Base-by-base conservation (phyloP, 2,113 vertebrate species). In the Actenoides hombroni region DNA sequence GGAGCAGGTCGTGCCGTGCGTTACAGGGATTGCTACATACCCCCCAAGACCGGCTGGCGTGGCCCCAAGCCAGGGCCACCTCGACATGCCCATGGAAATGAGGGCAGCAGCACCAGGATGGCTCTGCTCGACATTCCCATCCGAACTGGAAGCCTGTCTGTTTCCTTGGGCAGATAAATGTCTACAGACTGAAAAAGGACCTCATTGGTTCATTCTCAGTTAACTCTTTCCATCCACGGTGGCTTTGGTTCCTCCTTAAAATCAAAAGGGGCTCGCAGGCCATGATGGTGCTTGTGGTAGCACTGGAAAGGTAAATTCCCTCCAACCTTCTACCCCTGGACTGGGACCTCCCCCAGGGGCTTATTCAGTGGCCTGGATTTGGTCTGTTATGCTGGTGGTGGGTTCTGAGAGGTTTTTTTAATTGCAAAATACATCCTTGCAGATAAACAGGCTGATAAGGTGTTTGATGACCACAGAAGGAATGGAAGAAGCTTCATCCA, bases 121-220 rank as follows among this genome's bases (percentile, higher is more conserved):
- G 71, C 13, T 49, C 71, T 29, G 60, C 71, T 51, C 54, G 20
- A 9, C 29, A 7, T 6, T 33, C 56, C 48, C 54, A 29, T 16
- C 60, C 48, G 8, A 39, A 33, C 18, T 31, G 28, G 17, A 31
- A 57, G 16, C 54, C 31, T 13, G 48, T 10, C 39, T 11, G 0
- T 13, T 49, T 71, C 82, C 78, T 51, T 20, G 33, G 63, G 42
- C 54, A 88, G n/a, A 8, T 20, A 5, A 17, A 16, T 2, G 25
- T 16, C 80, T 37, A 2, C 3, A 0, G 20, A n/a, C 10, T 7
- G 26, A 51, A 48, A 23, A 14, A 3, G 0, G 69, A 40, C 18
- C 39, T 37, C 46, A 14, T 33, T 6, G 7, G 12, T 51, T 80
- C 29, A 5, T 8, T 79, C 56, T 51, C 48, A 19, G 4, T 67